Base-by-base conservation (phyloP, 2,888 invertebrate genomes). In the Hipparchia sbordonii region DNA sequence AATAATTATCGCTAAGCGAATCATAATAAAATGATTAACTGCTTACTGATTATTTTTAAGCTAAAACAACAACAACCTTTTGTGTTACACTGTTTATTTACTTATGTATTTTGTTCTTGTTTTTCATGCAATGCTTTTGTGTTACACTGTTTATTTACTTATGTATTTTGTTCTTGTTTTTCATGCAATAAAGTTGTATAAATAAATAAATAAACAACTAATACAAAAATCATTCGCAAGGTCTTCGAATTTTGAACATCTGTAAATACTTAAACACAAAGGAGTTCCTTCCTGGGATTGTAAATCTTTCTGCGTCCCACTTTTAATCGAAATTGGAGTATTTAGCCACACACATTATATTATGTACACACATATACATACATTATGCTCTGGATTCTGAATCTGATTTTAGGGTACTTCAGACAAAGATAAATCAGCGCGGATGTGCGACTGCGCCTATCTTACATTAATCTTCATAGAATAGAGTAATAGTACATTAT, bases 221-320 rank as follows among this genome's bases (percentile, higher is more conserved):
- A 23, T 0, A 72, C 48, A 61, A 57, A 57, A 46, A 46, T 4
- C 54, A 62, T 48, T 23, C 66, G 10, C 74, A 72, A 74, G 75
- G 75, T 70, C 70, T 72, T 70, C 46, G 13, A 67, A 73, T 68
- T 72, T 70, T 23, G 69, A 52, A 63, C 46, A 67, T 67, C 33
- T 74, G 73, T 67, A 72, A 54, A 72, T 63, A 67, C 56, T 13
- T 33, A n/a, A 68, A 71, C 54, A 76, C 72, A 76, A 76, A 74
- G 63, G 72, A 72, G 70, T 67, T 73, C 71, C 72, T 73, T 73
- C 72, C 72, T 69, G 68, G 33, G 59, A 72, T 74, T 67, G 67
- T 48, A 67, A 65, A 65, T 60, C 13, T 67, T 72, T 74, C 61
- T 68, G 66, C 57, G 65, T 72, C 67, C 39, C 60, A 39, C 70